Evolutionary conservation across 2,888 invertebrate species (phyloP), one percentile per base, ranked within the genome.

Genomic region (Sesia apiformis): DNA sequence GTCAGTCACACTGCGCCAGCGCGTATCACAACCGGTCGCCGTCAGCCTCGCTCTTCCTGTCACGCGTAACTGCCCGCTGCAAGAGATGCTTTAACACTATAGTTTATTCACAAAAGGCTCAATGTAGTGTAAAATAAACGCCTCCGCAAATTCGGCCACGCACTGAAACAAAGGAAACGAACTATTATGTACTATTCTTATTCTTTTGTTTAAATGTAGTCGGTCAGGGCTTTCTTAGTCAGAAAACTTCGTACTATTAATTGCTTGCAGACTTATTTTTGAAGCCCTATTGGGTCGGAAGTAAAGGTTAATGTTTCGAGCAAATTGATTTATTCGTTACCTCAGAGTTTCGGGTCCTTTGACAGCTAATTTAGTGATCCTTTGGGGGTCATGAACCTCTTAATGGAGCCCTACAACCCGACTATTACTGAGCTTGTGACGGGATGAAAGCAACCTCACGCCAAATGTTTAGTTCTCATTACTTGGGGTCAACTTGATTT

Each of bases 1-100:
- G 76, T 74, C 79, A 72, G 65, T 62, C 60, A 65, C 61, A 60
- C 66, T 70, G 73, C 72, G 74, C 63, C 67, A 65, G 68, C 70
- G 75, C 80, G 77, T 76, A 64, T 69, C 72, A 70, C 65, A 65
- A 74, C 64, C 67, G 62, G 62, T 69, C 67, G 65, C 42, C 5
- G 42, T 23, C 23, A 23, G 23, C 2, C 23, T 1, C 23, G 23
- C 23, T 23, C 23, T 23, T 23, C 23, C 23, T 23, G 23, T 23
- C 23, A 46, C 23, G 4, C 5, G 46, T 46, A 46, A 23, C 8
- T 46, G 43, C 3, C n/a, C 8, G n/a, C 3, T 41, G 41, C 7
- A 41, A 8, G 4, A 0, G 46, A 7, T 8, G 8, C 3, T 46
- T 7, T 46, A 8, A 23, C 23, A 8, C 46, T 46, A 43, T 43